Evolutionary conservation across 1,140 invertebrate genomes (phyloP).

Genomic region (Procambarus virginalis): DNA sequence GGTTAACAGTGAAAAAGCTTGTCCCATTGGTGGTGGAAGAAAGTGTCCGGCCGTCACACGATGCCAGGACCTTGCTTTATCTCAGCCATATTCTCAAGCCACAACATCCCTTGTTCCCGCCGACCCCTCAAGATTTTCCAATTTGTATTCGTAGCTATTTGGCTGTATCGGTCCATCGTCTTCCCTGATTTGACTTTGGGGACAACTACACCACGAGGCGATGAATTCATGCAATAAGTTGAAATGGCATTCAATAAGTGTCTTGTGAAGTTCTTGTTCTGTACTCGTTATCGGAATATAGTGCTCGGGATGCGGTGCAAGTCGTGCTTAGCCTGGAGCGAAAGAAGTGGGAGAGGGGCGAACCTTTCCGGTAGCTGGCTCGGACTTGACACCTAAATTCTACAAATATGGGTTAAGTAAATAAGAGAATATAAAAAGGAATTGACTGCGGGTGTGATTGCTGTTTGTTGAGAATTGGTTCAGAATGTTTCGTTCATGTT

Average conservation of each 20-base stretch:
- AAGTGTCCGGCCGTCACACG: not conserved
- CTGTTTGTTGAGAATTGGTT: conserved; percentile 55
- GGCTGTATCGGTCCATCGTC: conserved; percentile 61
- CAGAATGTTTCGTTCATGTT: conserved; percentile 42
- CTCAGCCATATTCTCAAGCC: conserved; percentile 28
- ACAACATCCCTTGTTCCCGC: not conserved
- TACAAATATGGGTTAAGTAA: conserved; percentile 68
- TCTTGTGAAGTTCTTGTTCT: conserved; percentile 23
- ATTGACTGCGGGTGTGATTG: conserved; percentile 63
- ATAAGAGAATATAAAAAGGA: conserved; percentile 67
- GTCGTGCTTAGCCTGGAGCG: not conserved
- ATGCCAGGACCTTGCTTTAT: not conserved
- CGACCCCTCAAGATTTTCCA: conserved; percentile 49
- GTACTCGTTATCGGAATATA: not conserved
- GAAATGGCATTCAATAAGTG: conserved; percentile 67
- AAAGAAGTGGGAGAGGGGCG: conserved; percentile 7
- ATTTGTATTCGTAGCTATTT: conserved; percentile 64
- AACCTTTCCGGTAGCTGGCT: conserved; percentile 15
- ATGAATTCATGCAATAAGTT: conserved; percentile 66
- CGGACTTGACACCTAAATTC: conserved; percentile 59
- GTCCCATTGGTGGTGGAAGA: too few relatives aligned
- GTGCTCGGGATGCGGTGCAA: conserved; percentile 11
- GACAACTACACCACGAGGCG: conserved; percentile 43
- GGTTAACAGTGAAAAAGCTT: too few relatives aligned
- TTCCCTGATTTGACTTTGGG: conserved; percentile 58